Evolutionary conservation across 92 coral and sea anemone genomes (phyloP).

Genomic region (Diadumene lineata): DNA sequence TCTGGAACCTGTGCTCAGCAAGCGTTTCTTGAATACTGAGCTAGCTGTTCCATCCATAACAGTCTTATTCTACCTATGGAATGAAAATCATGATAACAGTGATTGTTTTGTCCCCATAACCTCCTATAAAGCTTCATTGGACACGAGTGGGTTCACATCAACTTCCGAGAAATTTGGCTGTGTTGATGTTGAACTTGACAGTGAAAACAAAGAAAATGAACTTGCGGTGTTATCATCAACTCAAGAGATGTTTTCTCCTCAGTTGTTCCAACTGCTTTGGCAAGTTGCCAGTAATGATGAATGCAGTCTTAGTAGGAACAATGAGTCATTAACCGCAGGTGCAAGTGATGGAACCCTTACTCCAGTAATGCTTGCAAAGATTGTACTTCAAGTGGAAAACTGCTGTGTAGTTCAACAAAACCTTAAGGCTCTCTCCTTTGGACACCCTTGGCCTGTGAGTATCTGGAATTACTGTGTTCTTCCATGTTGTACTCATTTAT

Average conservation of each 20-base stretch:
- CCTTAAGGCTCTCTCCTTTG: conserved; percentile 23
- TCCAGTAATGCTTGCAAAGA: conserved; percentile 18
- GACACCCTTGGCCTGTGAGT: conserved; percentile 22
- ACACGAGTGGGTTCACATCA: conserved; percentile 45
- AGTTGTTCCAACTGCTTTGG: conserved; percentile 13
- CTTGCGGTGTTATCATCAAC: background rate
- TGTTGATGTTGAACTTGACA: conserved; percentile 1
- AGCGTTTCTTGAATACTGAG: conserved; percentile 61
- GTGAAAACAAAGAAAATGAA: conserved; percentile 16
- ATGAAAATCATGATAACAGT: conserved; percentile 48
- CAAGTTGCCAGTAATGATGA: conserved; percentile 3
- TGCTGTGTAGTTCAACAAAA: conserved; percentile 40
- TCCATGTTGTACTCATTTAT: conserved; percentile 56
- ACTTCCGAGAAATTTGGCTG: conserved; percentile 59
- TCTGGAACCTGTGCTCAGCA: conserved; percentile 56
- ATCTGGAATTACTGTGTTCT: conserved; percentile 56
- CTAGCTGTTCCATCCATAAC: conserved; percentile 60
- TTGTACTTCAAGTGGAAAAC: conserved; percentile 39
- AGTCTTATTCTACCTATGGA: conserved; percentile 61
- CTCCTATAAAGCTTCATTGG: conserved; percentile 59
- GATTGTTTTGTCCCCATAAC: conserved; percentile 44
- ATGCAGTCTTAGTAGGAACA: background rate
- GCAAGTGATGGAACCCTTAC: background rate
- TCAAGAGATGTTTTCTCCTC: background rate
- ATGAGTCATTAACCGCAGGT: background rate